A percentile compares a stretch with the other conserved stretches of the same genome.
phyloP scores from a whole-genome alignment of 2,888 invertebrate species.

The Chironomus riparius region DNA sequence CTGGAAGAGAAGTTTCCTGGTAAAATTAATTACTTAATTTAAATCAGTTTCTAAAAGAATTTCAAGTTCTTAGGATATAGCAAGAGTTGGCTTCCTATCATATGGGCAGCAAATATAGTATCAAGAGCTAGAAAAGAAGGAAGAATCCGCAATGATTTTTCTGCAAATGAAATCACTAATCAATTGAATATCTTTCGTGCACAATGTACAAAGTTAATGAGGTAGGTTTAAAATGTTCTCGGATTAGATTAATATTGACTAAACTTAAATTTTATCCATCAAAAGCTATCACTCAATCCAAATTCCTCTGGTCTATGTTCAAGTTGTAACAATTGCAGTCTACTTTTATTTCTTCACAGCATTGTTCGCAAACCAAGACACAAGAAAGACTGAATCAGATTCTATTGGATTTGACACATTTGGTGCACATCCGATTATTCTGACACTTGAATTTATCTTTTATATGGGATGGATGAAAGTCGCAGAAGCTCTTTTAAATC shows the following conservation, averaged over 20 bases:
- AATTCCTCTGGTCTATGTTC: slow-evolving; percentile 48
- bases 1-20: slow-evolving; percentile 45
- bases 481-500: slow-evolving; percentile 30
- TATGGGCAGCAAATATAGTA: slow-evolving; percentile 49
- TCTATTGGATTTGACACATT: neutral
- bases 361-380: slow-evolving; percentile 52
- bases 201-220: slow-evolving; percentile 44
- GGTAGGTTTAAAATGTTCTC: slow-evolving; percentile 29
- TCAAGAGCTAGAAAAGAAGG: slow-evolving; percentile 48
- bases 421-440: neutral
- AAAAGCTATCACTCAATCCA: slow-evolving; percentile 45
- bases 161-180: slow-evolving; percentile 51
- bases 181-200: slow-evolving; percentile 51
- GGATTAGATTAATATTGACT: no score
- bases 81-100: slow-evolving; percentile 38
- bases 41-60: neutral
- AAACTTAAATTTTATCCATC: slow-evolving; percentile 31
- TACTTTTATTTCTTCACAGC: slow-evolving; percentile 52
- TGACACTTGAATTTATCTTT: neutral
- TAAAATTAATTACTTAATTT: slow-evolving; percentile 31
- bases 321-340: slow-evolving; percentile 53
- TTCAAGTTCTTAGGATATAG: neutral
- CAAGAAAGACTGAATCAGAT: slow-evolving; percentile 29
- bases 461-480: slow-evolving; percentile 7
- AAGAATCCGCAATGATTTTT: slow-evolving; percentile 49